A percentile compares a stretch with the other conserved stretches of the same genome.
Evolutionary conservation across 2,888 invertebrate species (phyloP).

Genomic region (Punctoribates punctum): DNA sequence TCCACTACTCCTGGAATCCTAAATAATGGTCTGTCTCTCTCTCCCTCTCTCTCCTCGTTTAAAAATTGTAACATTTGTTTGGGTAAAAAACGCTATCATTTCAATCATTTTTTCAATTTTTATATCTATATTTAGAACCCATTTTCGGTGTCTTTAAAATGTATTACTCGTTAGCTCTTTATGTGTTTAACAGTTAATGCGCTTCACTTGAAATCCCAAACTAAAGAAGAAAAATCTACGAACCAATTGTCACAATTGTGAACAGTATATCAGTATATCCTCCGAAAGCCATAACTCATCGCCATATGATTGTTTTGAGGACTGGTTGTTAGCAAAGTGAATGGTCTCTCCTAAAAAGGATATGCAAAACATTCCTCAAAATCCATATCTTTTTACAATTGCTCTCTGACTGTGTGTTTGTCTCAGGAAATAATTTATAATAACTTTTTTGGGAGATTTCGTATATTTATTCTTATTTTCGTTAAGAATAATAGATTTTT

Average conservation of each 20-base stretch:
- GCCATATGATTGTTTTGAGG: neutral
- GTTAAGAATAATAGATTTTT: neutral
- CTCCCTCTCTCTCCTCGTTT: neutral
- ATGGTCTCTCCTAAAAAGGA: conserved; percentile 1
- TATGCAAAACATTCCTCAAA: conserved; percentile 7
- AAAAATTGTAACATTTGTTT: conserved; percentile 35
- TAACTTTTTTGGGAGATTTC: neutral
- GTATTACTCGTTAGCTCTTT: neutral
- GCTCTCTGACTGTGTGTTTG: neutral
- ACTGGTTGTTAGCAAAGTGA: neutral
- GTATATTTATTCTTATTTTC: neutral
- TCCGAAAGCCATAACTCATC: conserved; percentile 9
- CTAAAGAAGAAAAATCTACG: neutral
- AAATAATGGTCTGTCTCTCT: neutral
- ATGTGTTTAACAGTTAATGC: conserved; percentile 16
- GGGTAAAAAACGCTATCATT: neutral
- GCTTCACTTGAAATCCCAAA: neutral
- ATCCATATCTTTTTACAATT: neutral
- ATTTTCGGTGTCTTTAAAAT: neutral
- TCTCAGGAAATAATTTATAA: neutral
- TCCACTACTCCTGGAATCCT: neutral
- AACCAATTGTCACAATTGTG: conserved; percentile 30
- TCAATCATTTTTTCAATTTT: conserved; percentile 13
- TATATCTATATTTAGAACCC: conserved; percentile 31
- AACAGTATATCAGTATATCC: neutral